phyloP scores from a whole-genome alignment of 2,888 invertebrate species.

The Ennomos quercinarius region DNA sequence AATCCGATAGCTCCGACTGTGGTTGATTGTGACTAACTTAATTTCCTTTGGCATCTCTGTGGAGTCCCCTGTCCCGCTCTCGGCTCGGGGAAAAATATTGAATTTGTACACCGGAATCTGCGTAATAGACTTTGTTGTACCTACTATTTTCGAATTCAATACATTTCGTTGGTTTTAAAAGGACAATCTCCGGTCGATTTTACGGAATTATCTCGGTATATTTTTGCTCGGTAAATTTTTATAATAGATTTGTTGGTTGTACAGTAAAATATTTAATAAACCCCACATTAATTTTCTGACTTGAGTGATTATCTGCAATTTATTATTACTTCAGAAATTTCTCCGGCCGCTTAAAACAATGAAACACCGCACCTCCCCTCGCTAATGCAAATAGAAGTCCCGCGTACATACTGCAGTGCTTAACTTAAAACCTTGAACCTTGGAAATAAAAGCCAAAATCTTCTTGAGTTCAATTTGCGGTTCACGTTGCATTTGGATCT shows the following conservation, averaged over 20 bases:
- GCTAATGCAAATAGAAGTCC: conserved; percentile 39
- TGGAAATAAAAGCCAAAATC: conserved; percentile 17
- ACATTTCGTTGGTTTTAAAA: conserved; percentile 21
- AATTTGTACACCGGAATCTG: conserved; percentile 15
- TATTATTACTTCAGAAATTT: conserved; percentile 34
- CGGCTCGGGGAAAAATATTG: conserved; percentile 13
- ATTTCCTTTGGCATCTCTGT: conserved; percentile 5
- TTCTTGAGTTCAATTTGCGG: conserved; percentile 8
- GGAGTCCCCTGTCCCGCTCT: not conserved
- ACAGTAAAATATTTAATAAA: too few relatives aligned
- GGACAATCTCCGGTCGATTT: conserved; percentile 21
- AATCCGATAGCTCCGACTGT: conserved; percentile 4
- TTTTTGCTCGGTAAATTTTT: not conserved
- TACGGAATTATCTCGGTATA: conserved; percentile 2
- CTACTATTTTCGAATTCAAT: conserved; percentile 28
- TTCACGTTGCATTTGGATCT: conserved; percentile 10
- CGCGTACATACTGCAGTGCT: conserved; percentile 15
- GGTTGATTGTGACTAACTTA: conserved; percentile 20
- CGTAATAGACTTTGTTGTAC: conserved; percentile 24
- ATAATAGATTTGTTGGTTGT: too few relatives aligned
- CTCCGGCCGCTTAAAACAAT: conserved; percentile 38
- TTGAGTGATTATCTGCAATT: conserved; percentile 30
- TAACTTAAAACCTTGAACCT: conserved; percentile 21
- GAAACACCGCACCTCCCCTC: conserved; percentile 36
- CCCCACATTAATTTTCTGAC: not conserved